phyloP scores from a whole-genome alignment of 2,113 vertebrate species.

The Chunga burmeisteri region DNA sequence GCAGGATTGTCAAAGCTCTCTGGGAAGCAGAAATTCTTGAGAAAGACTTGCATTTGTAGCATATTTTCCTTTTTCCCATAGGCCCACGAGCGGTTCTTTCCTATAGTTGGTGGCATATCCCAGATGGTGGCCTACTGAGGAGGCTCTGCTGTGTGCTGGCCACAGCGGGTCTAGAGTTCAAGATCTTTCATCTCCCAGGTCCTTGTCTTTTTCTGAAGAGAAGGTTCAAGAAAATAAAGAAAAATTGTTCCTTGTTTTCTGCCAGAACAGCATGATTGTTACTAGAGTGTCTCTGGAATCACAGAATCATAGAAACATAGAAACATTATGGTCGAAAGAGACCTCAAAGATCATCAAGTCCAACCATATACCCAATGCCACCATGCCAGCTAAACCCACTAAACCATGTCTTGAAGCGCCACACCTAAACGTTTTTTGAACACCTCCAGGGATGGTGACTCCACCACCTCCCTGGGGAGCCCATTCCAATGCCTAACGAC shows the following conservation, averaged over 20 bases:
- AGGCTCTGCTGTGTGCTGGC: background rate
- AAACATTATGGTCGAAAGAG: too few species aligned
- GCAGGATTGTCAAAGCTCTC: background rate
- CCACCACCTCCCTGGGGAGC: too few species aligned
- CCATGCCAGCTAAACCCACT: too few species aligned
- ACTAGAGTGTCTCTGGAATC: background rate
- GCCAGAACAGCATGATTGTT: background rate
- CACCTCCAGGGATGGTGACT: too few species aligned
- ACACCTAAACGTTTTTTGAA: too few species aligned
- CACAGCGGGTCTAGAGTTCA: background rate
- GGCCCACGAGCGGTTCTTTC: background rate
- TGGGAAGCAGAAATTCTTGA: background rate
- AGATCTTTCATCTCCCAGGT: background rate
- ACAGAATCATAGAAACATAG: too few species aligned
- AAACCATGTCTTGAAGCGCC: too few species aligned
- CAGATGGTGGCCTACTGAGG: background rate
- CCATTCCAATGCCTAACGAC: too few species aligned
- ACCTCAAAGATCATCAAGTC: too few species aligned
- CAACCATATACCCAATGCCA: too few species aligned
- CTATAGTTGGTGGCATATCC: background rate
- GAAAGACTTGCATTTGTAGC: background rate
- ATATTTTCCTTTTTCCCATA: background rate
- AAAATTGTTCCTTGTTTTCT: background rate
- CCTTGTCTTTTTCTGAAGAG: background rate
- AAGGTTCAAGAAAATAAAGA: conserved; percentile 10